Conservation (phyloP, 2,797 vertebrate species). For the Ctenochaetus hawaiiensis region DNA sequence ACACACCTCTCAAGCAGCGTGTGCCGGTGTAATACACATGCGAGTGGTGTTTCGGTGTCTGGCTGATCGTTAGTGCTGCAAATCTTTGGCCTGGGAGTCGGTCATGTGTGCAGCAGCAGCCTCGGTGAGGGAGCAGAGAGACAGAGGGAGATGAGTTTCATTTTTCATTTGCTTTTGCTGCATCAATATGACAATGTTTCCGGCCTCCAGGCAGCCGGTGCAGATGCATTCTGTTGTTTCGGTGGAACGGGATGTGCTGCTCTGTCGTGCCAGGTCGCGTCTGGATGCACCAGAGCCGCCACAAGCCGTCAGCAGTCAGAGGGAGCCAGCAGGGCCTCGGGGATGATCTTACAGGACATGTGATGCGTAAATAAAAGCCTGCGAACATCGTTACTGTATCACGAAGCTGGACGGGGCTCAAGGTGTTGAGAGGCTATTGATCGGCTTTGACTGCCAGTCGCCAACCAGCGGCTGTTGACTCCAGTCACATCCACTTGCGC, state of each 20-base stretch:
- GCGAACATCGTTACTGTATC: slow-evolving; percentile 4
- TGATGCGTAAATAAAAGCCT: slow-evolving; percentile 38
- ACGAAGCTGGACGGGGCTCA: slow-evolving; percentile 14
- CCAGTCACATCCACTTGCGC: background rate
- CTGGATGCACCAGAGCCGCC: slow-evolving; percentile 6
- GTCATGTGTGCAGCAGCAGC: slow-evolving; percentile 25
- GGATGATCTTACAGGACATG: slow-evolving; percentile 4
- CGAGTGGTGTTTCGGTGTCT: slow-evolving; percentile 26
- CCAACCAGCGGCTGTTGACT: background rate
- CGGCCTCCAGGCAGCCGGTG: slow-evolving; percentile 6
- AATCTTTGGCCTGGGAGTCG: slow-evolving; percentile 21
- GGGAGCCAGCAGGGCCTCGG: slow-evolving; percentile 8
- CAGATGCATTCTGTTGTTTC: slow-evolving; percentile 12
- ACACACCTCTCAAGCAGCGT: slow-evolving; percentile 42
- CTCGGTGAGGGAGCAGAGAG: background rate
- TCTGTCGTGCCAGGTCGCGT: slow-evolving; percentile 21
- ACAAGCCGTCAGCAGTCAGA: slow-evolving; percentile 5
- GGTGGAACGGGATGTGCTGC: slow-evolving; percentile 13
- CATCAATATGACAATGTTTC: slow-evolving; percentile 42
- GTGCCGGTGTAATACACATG: slow-evolving; percentile 41
- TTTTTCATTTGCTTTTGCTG: slow-evolving; percentile 41
- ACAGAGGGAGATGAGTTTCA: slow-evolving; percentile 8
- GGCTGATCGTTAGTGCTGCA: background rate
- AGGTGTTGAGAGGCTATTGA: slow-evolving; percentile 5
- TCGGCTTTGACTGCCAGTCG: slow-evolving; percentile 6